Conservation (phyloP, 2,113 vertebrate genomes). For the Ibidorhyncha struthersii region DNA sequence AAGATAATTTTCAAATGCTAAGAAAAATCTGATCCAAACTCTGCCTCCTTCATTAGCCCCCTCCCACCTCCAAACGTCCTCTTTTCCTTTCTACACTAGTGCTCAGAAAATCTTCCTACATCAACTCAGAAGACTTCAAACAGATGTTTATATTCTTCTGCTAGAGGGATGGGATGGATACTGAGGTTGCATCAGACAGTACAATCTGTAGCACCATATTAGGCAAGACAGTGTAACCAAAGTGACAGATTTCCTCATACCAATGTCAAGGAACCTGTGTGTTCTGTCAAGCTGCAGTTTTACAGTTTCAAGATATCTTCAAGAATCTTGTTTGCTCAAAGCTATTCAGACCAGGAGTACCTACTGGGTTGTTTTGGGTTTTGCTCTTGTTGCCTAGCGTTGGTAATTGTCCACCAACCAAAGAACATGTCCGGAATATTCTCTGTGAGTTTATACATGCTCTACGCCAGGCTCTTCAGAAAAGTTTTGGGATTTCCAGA, state of each 20-base stretch:
- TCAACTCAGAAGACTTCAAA: background rate
- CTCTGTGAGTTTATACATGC: background rate
- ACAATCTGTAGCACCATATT: background rate
- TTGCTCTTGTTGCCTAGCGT: background rate
- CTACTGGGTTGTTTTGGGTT: background rate
- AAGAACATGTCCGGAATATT: background rate
- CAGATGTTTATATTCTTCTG: background rate
- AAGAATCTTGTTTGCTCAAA: background rate
- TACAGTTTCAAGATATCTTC: background rate
- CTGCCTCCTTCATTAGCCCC: background rate
- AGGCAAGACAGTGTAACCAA: background rate
- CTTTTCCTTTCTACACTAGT: background rate
- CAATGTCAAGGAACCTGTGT: background rate
- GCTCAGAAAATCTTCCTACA: background rate
- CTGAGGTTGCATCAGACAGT: background rate
- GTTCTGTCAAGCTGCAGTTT: constrained; percentile 4
- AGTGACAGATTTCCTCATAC: constrained; percentile 8
- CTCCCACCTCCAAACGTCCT: background rate
- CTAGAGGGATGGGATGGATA: background rate
- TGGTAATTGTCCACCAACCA: background rate
- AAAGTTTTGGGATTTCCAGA: background rate
- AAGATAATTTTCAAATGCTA: background rate
- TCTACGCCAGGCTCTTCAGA: background rate
- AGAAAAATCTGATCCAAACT: background rate
- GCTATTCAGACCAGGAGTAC: background rate